Conservation (phyloP, 1,140 invertebrate genomes). For the Amyelois transitella region DNA sequence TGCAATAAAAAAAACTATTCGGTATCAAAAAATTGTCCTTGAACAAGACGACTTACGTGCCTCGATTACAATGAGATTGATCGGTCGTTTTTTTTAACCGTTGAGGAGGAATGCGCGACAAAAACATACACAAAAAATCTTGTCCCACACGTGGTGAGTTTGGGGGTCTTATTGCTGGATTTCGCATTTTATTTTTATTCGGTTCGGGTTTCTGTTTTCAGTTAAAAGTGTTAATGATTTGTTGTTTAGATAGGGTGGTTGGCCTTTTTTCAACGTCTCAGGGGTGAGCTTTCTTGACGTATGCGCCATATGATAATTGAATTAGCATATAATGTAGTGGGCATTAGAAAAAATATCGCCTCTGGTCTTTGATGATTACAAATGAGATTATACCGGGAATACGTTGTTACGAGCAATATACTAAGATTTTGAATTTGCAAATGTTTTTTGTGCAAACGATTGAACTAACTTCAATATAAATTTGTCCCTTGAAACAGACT, state of each 20-base stretch:
- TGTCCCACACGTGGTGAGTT: conserved; percentile 15
- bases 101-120: conserved; percentile 17
- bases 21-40: conserved; percentile 16
- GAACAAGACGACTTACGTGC: conserved; percentile 18
- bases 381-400: too few relatives aligned
- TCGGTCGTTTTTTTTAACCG: conserved; percentile 15
- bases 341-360: too few relatives aligned
- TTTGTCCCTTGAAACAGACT: too few relatives aligned
- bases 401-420: too few relatives aligned
- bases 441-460: too few relatives aligned
- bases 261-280: neutral
- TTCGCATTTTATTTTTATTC: neutral
- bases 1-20: neutral
- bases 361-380: too few relatives aligned
- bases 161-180: neutral
- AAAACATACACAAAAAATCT: conserved; percentile 19
- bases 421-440: too few relatives aligned
- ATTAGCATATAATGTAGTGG: too few relatives aligned
- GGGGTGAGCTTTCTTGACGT: neutral
- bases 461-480: too few relatives aligned
- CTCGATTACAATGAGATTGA: conserved; percentile 22
- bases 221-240: neutral
- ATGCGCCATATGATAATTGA: too few relatives aligned
- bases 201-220: neutral
- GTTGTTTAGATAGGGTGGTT: neutral